Evolutionary conservation across 2,113 vertebrate genomes (phyloP).

Genomic region (Larimichthys polyactis): DNA sequence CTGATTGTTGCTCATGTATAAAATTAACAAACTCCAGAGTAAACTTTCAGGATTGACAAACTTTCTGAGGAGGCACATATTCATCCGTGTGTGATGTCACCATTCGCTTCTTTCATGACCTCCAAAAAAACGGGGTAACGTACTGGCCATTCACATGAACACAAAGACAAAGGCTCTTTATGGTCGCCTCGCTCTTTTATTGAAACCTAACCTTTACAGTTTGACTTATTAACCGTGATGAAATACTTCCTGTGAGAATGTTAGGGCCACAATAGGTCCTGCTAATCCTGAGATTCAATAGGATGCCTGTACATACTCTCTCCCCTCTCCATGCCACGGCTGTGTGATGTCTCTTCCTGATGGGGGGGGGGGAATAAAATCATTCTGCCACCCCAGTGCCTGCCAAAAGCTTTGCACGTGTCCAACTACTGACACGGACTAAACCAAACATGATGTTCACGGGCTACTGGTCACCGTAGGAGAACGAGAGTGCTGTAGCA

Average conservation of each 20-base stretch:
- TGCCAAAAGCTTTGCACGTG: slow-evolving; percentile 18
- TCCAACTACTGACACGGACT: slow-evolving; percentile 10
- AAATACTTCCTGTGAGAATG: slow-evolving; percentile 75
- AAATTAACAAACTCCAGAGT: neutral
- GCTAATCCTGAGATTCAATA: slow-evolving; percentile 71
- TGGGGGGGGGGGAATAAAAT: slow-evolving; percentile 22
- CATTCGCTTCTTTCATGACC: slow-evolving; percentile 4
- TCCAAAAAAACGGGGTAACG: slow-evolving; percentile 12
- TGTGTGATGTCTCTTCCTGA: slow-evolving; percentile 31
- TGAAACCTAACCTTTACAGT: slow-evolving; percentile 65
- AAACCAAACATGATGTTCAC: slow-evolving; percentile 30
- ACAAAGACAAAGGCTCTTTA: slow-evolving; percentile 63
- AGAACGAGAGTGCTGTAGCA: slow-evolving; percentile 21
- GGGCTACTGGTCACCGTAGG: slow-evolving; percentile 2
- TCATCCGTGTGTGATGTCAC: slow-evolving; percentile 4
- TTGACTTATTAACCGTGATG: slow-evolving; percentile 75
- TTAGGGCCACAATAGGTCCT: slow-evolving; percentile 66
- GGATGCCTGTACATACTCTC: slow-evolving; percentile 40
- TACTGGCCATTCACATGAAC: slow-evolving; percentile 42
- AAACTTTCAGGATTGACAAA: neutral
- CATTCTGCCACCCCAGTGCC: neutral
- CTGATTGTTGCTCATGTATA: too few species aligned
- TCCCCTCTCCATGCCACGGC: slow-evolving; percentile 7
- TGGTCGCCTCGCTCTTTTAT: slow-evolving; percentile 49
- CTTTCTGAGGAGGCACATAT: neutral